Base-by-base conservation (phyloP, 92 coral and sea anemone species). In the Heliopora coerulea region DNA sequence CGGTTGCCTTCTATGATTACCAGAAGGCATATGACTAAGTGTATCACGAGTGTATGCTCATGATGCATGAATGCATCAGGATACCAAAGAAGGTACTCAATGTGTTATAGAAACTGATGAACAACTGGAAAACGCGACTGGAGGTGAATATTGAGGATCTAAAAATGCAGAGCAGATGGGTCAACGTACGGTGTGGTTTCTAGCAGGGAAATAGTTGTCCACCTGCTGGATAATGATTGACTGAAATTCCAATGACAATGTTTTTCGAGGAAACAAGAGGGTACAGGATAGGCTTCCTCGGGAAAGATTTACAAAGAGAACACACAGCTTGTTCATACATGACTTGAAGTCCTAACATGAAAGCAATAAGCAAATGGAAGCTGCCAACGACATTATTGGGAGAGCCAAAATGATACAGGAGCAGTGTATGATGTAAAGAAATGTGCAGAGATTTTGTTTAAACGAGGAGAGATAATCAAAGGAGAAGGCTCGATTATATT, bases 1-100 rank as follows among this genome's bases (percentile, higher is more conserved):
- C 84, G 23, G 68, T 79, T 34, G 84, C 84, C 58, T 79, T 59
- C 59, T 79, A 79, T 58, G 84, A 72, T 54, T 79, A 79, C 31
- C 52, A 52, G 84, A 72, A 57, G 83, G 83, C 70, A 49, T 79
- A 69, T 67, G 60, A 54, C 23, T 11, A 54, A 70, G 56, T 79
- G 66, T 65, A 79, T 68, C 65, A 75, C 66, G 52, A 35, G 69
- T 37, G 42, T 4, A 37, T 37, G 42, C 42, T 37, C 42, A 37
- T 37, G 42, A 11, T 37, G 42, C 11, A 37, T 11, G 42, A 37
- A 37, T 37, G 42, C 6, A 37, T 37, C 6, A 11, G 11, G 42
- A 37, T 37, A 46, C 78, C 83, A 50, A 59, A 56, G 72, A 74
- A 74, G 66, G 80, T 74, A 34, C 28, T 58, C 23, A 59, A 59